Base-by-base conservation (phyloP, 2,113 vertebrate genomes). In the Melierax canorus region DNA sequence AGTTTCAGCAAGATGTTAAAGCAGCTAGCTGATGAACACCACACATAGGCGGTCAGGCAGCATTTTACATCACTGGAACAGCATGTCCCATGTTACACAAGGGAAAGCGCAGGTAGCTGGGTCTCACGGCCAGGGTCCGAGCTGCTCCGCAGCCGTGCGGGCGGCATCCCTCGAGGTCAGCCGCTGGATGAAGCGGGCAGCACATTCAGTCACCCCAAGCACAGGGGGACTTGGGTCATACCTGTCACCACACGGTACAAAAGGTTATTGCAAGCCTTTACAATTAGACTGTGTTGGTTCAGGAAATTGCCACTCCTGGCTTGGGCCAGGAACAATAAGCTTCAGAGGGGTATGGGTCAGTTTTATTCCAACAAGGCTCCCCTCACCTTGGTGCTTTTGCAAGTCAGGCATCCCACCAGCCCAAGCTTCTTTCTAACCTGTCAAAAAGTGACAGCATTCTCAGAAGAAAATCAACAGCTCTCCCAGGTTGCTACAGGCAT, bases 71-170 rank as follows among this genome's bases (percentile, higher is more conserved):
- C 56, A 12, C 46, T 46, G 78, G 50, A 72, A 34, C 12, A 36
- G 53, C 13, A 7, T 0, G 10, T 38, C 26, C 71, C 15, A 2
- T 2, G 9, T 16, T 24, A 41, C 80, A 53, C 0, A 0, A 59
- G 32, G 30, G 38, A 63, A 55, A 76, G 23, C 1, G 4, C 39
- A 19, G 32, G 15, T 11, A 68, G 43, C 27, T 66, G 34, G 4
- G 13, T 53, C 56, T 48, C 56, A 34, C 3, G 6, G 4, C 26
- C 1, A 1, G 21, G 43, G 58, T 12, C 60, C 86, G 84, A 82
- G 66, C 41, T 46, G 41, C 62, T 46, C 58, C 3, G 3, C 50
- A 69, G 80, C 1, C 4, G 0, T 4, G 7, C 2, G 10, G 20
- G 23, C 32, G 17, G 18, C 48, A 79, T 12, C 20, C 27, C 12